Evolutionary conservation across 1,140 invertebrate species (phyloP), one percentile per base, ranked within the genome.

Genomic region (Muscidifurax raptorellus): DNA sequence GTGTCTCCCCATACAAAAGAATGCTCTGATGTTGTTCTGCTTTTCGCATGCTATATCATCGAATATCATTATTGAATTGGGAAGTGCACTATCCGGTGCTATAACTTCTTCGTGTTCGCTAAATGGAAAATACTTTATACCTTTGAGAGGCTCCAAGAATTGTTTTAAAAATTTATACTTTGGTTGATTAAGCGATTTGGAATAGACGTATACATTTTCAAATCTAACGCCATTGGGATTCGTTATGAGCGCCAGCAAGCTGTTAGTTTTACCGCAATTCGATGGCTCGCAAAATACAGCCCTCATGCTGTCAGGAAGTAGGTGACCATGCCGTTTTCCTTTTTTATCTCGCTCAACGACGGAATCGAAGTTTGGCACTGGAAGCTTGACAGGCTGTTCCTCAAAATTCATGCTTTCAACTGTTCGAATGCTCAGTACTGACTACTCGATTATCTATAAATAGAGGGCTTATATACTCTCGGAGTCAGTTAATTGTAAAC

Each of bases 241-340:
- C 52, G 88, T 76, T 18, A 91, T 87, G 52, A 92, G 86, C 80
- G 87, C 85, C 22, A 92, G 75, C 71, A 91, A 82, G 25, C 89
- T 86, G 86, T 90, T 91, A 13, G 88, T 91, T 86, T 90, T 91
- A 12, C 89, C 90, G 81, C 88, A 91, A 86, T 89, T 89, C 22
- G 88, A 90, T 66, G 90, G 90, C 76, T 88, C 88, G 28, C 81
- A 84, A 76, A 90, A 87, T 36, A 90, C 66, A 59, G 87, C 86
- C 36, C 89, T 40, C 44, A 88, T 85, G 47, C 69, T 84, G 44
- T 86, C 69, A 69, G 88, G 86, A 15, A 88, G 82, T 28, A 87
- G 52, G 44, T 44, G 7, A 22, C 86, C 85, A 86, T 91, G 92
- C 1, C 89, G 92, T 89, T 92, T 91, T 18, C 3, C 27, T 74